A percentile compares a stretch with the other conserved stretches of the same genome.
These are phyloP conservation scores for Nothocercus nigrocapillus DNA, from an alignment of 2,113 vertebrate genomes.

Conservation along the genomic window DNA sequence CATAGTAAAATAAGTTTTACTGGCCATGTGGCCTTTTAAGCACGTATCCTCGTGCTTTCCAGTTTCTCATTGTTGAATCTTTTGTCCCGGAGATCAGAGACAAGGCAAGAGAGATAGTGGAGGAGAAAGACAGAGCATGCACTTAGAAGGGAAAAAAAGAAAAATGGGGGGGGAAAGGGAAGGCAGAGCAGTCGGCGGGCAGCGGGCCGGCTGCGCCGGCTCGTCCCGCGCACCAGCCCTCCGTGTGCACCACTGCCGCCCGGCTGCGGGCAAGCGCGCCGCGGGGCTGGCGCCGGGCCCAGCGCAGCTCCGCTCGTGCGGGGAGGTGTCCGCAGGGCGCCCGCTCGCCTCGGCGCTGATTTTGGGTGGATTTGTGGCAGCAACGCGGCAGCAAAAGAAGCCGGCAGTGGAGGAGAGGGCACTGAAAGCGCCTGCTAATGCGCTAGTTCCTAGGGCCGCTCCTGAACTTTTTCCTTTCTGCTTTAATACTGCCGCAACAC, in stretches of 20 bases:
- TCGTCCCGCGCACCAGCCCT: background rate
- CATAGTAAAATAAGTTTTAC: slow-evolving; percentile 65
- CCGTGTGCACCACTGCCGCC: background rate
- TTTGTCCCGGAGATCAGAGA: slow-evolving; percentile 60
- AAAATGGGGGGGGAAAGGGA: background rate
- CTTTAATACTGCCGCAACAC: slow-evolving; percentile 67
- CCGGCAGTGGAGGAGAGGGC: background rate
- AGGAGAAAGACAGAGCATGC: background rate
- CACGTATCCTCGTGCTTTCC: slow-evolving; percentile 37
- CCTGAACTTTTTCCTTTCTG: slow-evolving; percentile 58
- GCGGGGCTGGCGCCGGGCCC: background rate
- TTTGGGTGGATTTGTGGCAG: background rate
- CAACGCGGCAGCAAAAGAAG: background rate
- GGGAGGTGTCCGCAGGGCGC: background rate
- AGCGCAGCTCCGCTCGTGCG: background rate
- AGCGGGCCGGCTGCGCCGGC: background rate
- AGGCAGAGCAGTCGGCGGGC: background rate
- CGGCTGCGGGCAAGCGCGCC: background rate
- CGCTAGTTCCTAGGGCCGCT: slow-evolving; percentile 18
- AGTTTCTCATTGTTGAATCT: slow-evolving; percentile 43
- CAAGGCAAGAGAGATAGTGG: background rate
- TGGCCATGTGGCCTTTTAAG: slow-evolving; percentile 66
- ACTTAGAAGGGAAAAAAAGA: background rate
- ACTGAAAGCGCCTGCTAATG: background rate
- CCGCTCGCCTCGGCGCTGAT: background rate